Evolutionary conservation across 1,140 invertebrate species (phyloP).

Genomic region (Chionoecetes opilio): DNA sequence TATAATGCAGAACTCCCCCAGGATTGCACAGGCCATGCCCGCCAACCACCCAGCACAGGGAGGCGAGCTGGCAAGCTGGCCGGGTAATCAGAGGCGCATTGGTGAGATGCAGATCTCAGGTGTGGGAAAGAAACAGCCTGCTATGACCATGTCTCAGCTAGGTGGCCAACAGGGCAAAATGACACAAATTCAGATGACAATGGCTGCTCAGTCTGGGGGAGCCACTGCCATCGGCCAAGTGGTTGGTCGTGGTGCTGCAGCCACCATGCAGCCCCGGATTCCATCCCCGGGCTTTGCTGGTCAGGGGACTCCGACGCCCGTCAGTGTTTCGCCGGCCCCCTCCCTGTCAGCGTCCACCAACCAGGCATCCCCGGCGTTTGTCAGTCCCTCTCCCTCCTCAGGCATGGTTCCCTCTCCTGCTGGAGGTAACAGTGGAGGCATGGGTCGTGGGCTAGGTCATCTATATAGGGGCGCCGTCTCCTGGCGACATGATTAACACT

Average conservation of each 20-base stretch:
- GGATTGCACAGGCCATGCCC: conserved; percentile 76
- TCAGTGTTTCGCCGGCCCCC: conserved; percentile 74
- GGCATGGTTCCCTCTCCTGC: conserved; percentile 78
- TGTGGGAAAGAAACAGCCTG: conserved; percentile 70
- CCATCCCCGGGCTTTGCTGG: conserved; percentile 80
- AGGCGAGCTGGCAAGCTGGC: conserved; percentile 67
- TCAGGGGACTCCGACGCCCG: conserved; percentile 76
- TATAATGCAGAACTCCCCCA: conserved; percentile 60
- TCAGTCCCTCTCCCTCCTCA: conserved; percentile 79
- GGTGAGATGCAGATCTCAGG: conserved; percentile 71
- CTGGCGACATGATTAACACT: conserved; percentile 79
- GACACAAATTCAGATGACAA: conserved; percentile 72
- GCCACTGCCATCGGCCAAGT: conserved; percentile 65
- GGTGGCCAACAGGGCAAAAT: conserved; percentile 73
- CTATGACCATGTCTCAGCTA: conserved; percentile 68
- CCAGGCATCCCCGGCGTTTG: conserved; percentile 73
- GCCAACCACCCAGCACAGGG: conserved; percentile 73
- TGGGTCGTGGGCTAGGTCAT: conserved; percentile 73
- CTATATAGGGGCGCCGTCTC: conserved; percentile 76
- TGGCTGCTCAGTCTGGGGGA: conserved; percentile 54
- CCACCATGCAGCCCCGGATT: conserved; percentile 78
- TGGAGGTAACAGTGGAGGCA: conserved; percentile 66
- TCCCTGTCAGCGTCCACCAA: conserved; percentile 60
- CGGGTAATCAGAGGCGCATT: conserved; percentile 61
- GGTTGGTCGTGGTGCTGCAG: conserved; percentile 65